Evolutionary conservation across 2,888 invertebrate species (phyloP).

Genomic region (Epinotia ramella): DNA sequence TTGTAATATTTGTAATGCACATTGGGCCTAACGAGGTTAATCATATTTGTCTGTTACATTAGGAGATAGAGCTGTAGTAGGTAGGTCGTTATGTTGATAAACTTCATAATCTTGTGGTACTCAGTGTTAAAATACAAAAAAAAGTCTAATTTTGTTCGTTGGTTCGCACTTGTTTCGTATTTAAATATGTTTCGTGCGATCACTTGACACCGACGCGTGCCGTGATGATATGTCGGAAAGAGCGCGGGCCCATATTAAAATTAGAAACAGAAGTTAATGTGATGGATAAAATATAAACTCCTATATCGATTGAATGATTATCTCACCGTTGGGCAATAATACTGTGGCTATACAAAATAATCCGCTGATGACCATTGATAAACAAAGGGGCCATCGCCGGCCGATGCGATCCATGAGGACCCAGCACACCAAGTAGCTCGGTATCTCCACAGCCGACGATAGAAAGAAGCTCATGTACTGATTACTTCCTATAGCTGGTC

Average conservation of each 20-base stretch:
- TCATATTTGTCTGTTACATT: no score
- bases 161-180: neutral
- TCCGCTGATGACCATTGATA: slow-evolving; percentile 94
- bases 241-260: neutral
- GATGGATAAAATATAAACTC: neutral
- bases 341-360: slow-evolving; percentile 94
- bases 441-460: slow-evolving; percentile 94
- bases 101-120: no score
- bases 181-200: neutral
- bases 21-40: no score
- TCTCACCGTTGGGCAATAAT: slow-evolving; percentile 90
- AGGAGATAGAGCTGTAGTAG: no score
- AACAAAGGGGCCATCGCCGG: slow-evolving; percentile 94
- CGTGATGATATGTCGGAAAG: neutral
- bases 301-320: slow-evolving; percentile 45
- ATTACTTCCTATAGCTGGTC: slow-evolving; percentile 94
- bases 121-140: neutral
- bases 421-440: slow-evolving; percentile 95
- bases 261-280: neutral
- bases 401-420: slow-evolving; percentile 95
- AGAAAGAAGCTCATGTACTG: slow-evolving; percentile 95
- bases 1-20: no score
- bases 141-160: neutral
- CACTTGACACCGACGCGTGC: no score
- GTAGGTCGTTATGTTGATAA: no score